Percentiles rank a stretch among this genome's conserved stretches.
phyloP scores from a whole-genome alignment of 2,797 vertebrate species.

The Pangasius larnaudii region DNA sequence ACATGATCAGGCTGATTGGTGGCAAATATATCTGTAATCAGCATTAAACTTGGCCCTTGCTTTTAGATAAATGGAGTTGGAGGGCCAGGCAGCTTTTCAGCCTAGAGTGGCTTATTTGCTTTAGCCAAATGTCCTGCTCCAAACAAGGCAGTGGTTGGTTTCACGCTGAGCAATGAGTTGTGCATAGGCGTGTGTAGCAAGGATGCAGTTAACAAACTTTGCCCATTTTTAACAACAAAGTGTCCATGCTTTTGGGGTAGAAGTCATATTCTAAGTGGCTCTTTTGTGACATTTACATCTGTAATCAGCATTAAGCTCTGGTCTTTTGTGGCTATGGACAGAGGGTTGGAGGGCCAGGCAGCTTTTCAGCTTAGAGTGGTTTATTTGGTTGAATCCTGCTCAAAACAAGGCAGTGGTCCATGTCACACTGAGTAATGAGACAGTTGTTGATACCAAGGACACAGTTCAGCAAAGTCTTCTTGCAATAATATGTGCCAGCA shows the following conservation, averaged over 20 bases:
- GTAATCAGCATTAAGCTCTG: not conserved
- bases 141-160: not conserved
- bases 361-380: conserved; percentile 6
- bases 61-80: not conserved
- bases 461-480: not conserved
- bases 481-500: not conserved
- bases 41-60: not conserved
- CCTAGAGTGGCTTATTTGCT: not conserved
- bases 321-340: not conserved
- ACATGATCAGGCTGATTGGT: not conserved
- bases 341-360: not conserved
- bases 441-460: not conserved
- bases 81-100: not conserved
- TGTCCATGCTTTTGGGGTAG: not conserved
- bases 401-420: not conserved
- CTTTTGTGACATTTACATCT: conserved; percentile 2
- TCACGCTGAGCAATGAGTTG: not conserved
- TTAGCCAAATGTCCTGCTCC: not conserved
- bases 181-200: not conserved
- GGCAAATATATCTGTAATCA: not conserved
- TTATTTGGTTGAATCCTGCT: not conserved
- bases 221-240: too few species aligned
- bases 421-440: not conserved
- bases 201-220: not conserved
- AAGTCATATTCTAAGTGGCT: not conserved